Percentiles rank a stretch among this genome's conserved stretches.
These are phyloP conservation scores for Drosophila rhopaloa DNA, from an alignment of 1,140 invertebrate species.

Conservation along the genomic window DNA sequence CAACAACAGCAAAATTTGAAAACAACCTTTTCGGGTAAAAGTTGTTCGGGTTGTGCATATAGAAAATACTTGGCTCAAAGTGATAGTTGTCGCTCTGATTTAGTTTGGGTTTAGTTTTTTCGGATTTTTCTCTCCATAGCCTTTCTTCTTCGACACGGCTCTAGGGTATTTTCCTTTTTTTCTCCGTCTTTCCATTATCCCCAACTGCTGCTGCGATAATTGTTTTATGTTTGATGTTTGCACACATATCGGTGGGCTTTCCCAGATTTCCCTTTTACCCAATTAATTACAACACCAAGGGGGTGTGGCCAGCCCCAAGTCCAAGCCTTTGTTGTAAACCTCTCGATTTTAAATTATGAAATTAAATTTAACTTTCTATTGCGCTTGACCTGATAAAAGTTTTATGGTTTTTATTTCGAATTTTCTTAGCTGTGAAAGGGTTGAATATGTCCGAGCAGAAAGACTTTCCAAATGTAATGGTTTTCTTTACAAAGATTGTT, in stretches of 20 bases:
- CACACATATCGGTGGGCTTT: slow-evolving; percentile 37
- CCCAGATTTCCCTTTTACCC: slow-evolving; percentile 51
- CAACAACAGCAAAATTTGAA: slow-evolving; percentile 48
- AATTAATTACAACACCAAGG: slow-evolving; percentile 66
- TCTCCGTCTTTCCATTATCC: slow-evolving; percentile 1
- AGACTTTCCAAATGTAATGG: too few species aligned
- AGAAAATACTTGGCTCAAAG: slow-evolving; percentile 56
- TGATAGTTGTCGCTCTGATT: slow-evolving; percentile 66
- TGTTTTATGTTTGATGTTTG: slow-evolving; percentile 46
- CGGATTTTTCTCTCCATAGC: slow-evolving; percentile 7
- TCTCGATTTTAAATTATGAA: slow-evolving; percentile 29
- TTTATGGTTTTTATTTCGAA: slow-evolving; percentile 2
- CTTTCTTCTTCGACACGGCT: slow-evolving; percentile 43
- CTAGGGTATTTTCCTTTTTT: slow-evolving; percentile 35
- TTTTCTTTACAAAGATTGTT: too few species aligned
- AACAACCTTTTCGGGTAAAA: slow-evolving; percentile 64
- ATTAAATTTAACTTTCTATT: slow-evolving; percentile 42
- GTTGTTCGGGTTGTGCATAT: slow-evolving; percentile 57
- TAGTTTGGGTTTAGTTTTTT: slow-evolving; percentile 39
- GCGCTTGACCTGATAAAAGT: slow-evolving; percentile 12
- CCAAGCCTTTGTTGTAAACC: slow-evolving; percentile 7
- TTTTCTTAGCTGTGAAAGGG: background rate
- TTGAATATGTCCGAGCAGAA: background rate
- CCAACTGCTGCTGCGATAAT: slow-evolving; percentile 34
- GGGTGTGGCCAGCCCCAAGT: slow-evolving; percentile 47